Conservation (phyloP, 2,888 invertebrate genomes). For the Hydriomena furcata region DNA sequence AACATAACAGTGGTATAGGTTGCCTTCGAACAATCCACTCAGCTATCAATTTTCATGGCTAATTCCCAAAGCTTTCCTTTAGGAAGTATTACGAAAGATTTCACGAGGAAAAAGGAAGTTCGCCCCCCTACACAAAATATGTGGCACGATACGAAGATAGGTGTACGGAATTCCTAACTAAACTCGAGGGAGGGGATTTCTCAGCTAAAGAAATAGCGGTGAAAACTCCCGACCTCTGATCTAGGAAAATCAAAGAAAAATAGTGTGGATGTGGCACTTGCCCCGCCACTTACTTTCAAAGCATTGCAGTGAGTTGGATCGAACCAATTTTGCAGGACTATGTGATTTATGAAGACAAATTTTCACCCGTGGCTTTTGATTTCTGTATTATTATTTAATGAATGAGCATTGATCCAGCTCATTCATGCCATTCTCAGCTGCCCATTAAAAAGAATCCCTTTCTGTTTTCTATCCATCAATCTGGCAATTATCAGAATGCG, state of each 20-base stretch:
- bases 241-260: conserved; percentile 34
- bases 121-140: conserved; percentile 65
- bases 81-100: conserved; percentile 46
- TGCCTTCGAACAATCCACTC: conserved; percentile 12
- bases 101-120: conserved; percentile 57
- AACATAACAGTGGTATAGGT: background rate
- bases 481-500: no score
- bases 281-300: conserved; percentile 29
- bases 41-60: conserved; percentile 29
- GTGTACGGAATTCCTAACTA: conserved; percentile 71
- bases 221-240: conserved; percentile 57
- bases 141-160: conserved; percentile 67
- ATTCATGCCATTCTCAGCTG: no score
- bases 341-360: background rate
- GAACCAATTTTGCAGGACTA: background rate
- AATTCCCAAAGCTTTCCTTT: conserved; percentile 27
- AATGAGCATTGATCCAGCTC: no score
- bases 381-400: no score
- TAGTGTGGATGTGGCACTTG: conserved; percentile 19
- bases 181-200: conserved; percentile 66
- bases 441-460: no score
- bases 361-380: background rate
- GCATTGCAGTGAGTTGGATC: conserved; percentile 1
- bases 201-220: conserved; percentile 65
- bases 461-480: no score